Percentiles rank a stretch among this genome's conserved stretches.
These are phyloP conservation scores for Drosophila kokeensis DNA, from an alignment of 2,888 invertebrate species.

Conservation along the genomic window DNA sequence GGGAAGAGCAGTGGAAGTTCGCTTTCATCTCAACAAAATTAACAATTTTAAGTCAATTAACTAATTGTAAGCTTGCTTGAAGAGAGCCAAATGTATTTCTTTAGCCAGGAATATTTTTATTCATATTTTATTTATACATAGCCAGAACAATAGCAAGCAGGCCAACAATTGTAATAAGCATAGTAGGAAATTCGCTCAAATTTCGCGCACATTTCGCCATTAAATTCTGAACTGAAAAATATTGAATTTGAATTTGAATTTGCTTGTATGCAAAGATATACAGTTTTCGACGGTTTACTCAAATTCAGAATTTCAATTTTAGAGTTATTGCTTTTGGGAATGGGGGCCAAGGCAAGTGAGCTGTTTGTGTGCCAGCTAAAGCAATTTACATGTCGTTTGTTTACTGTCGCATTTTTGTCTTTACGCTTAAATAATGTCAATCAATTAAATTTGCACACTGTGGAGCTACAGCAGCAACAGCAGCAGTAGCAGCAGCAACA, in stretches of 20 bases:
- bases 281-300: rapidly evolving
- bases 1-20: constrained; percentile 30
- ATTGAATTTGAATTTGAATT: neutral
- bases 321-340: constrained; percentile 15
- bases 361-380: constrained; percentile 12
- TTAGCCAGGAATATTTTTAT: constrained; percentile 27
- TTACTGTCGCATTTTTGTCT: constrained; percentile 44
- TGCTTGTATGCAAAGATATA: neutral
- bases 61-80: constrained; percentile 54
- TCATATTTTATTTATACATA: constrained; percentile 47
- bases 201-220: neutral
- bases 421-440: constrained; percentile 57
- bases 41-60: constrained; percentile 65
- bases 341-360: neutral
- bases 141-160: constrained; percentile 10
- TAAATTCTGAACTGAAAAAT: neutral
- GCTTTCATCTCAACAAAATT: constrained; percentile 62
- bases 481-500: neutral
- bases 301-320: neutral
- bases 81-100: constrained; percentile 6
- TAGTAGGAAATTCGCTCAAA: neutral
- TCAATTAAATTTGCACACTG: constrained; percentile 53
- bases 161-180: constrained; percentile 1
- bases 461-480: neutral
- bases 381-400: constrained; percentile 63